These are phyloP conservation scores for Pomatostomus ruficeps DNA, from an alignment of 2,113 vertebrate species.

Conservation along the genomic window DNA sequence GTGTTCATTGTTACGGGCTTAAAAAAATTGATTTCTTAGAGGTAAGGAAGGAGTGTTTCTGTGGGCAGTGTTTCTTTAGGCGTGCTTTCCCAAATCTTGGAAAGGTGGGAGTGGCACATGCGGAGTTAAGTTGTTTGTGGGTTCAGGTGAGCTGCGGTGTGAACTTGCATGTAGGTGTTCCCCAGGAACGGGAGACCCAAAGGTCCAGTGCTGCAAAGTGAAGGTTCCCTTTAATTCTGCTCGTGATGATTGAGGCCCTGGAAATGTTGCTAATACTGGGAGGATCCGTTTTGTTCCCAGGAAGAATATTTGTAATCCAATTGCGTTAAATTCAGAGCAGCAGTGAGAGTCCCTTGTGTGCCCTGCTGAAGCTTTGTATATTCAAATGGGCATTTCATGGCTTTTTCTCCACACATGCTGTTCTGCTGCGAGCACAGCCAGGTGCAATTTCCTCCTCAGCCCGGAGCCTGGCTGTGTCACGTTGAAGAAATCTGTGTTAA, in stretches of 20 bases:
- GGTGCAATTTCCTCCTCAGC: not conserved
- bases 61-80: not conserved
- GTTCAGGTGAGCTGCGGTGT: not conserved
- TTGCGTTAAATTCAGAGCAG: not conserved
- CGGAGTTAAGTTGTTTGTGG: not conserved
- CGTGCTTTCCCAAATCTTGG: not conserved
- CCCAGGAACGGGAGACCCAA: not conserved
- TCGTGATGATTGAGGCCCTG: not conserved
- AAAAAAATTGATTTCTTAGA: not conserved
- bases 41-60: not conserved
- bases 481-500: not conserved
- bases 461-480: not conserved
- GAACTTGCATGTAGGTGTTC: not conserved
- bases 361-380: not conserved
- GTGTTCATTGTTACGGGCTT: not conserved
- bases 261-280: not conserved
- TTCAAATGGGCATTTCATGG: not conserved
- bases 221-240: not conserved
- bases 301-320: not conserved
- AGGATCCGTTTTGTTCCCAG: not conserved
- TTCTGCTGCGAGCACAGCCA: not conserved
- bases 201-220: not conserved
- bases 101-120: not conserved
- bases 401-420: not conserved
- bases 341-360: not conserved